A percentile compares a stretch with the other conserved stretches of the same genome.
phyloP scores from a whole-genome alignment of 2,113 vertebrate species.

The Poeciliopsis retropinna region DNA sequence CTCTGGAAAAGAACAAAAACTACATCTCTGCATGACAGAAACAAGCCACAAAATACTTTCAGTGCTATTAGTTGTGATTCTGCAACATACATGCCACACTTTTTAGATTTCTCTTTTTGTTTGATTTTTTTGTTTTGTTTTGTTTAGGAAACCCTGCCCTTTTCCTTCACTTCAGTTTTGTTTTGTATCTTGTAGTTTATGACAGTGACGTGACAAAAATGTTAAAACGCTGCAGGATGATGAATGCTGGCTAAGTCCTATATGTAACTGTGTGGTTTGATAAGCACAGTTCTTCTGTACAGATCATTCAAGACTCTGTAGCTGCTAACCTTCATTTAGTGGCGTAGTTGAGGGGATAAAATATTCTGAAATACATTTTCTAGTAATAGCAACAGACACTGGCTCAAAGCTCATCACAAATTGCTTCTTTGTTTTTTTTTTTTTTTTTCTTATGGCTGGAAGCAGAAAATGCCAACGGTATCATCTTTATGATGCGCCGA shows the following conservation, averaged over 20 bases:
- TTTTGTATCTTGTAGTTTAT: background rate
- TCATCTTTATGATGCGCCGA: constrained; percentile 23
- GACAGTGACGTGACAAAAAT: background rate
- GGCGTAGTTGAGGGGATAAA: background rate
- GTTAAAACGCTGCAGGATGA: too few species aligned
- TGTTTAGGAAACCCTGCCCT: background rate
- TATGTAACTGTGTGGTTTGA: background rate
- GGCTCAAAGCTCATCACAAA: background rate
- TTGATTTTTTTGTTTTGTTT: background rate
- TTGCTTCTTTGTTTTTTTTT: background rate
- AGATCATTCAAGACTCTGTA: background rate
- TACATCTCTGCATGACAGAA: background rate
- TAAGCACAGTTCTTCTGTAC: background rate
- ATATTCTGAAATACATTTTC: background rate
- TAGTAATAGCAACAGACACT: background rate
- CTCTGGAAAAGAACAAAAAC: background rate
- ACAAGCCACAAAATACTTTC: background rate
- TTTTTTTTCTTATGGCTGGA: background rate
- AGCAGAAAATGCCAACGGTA: constrained; percentile 1
- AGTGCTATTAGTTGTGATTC: background rate
- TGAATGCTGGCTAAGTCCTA: background rate
- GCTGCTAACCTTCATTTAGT: background rate
- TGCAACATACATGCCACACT: background rate
- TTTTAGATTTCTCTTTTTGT: background rate
- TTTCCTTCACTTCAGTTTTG: background rate